phyloP scores from a whole-genome alignment of 2,888 invertebrate species.

The Cepaea hortensis region DNA sequence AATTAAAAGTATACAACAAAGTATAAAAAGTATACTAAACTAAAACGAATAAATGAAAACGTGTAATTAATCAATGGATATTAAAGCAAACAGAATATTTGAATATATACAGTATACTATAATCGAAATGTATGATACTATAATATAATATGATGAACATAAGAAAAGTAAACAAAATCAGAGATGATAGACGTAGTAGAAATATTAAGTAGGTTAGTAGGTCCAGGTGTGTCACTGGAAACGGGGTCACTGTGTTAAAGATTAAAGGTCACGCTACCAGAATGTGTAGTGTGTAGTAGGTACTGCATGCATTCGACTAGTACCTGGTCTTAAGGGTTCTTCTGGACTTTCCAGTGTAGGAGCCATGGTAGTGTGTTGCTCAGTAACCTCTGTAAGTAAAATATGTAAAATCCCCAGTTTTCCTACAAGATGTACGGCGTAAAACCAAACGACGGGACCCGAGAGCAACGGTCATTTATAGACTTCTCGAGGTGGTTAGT shows the following conservation, averaged over 20 bases:
- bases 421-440: neutral
- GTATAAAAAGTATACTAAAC: too few species aligned
- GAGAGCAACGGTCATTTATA: constrained; percentile 11
- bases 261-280: neutral
- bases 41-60: too few species aligned
- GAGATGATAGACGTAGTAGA: neutral
- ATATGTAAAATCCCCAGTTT: too few species aligned
- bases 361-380: neutral
- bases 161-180: neutral
- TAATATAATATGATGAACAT: too few species aligned
- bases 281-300: neutral
- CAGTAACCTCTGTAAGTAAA: too few species aligned
- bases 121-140: too few species aligned
- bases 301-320: too few species aligned
- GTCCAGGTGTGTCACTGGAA: neutral
- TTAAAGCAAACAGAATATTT: too few species aligned
- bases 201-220: neutral
- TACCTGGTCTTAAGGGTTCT: neutral
- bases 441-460: constrained; percentile 29
- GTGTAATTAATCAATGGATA: too few species aligned
- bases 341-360: constrained; percentile 10
- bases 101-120: too few species aligned
- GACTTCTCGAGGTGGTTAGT: neutral
- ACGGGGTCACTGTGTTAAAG: neutral
- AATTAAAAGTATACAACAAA: too few species aligned